Evolutionary conservation across 2,797 vertebrate species (phyloP).

Genomic region (Bovichtus variegatus): DNA sequence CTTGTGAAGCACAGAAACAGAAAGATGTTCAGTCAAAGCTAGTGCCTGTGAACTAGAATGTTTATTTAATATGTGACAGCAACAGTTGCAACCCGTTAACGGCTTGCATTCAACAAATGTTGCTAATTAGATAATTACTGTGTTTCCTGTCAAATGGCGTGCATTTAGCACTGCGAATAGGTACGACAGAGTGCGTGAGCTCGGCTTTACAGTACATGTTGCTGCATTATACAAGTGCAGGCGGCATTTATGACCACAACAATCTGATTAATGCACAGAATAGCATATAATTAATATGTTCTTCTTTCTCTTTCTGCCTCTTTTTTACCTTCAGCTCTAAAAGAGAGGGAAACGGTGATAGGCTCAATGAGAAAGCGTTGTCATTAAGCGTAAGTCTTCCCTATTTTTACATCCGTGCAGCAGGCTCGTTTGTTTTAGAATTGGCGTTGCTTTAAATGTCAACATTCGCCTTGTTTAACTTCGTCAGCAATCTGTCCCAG

Average conservation of each 20-base stretch:
- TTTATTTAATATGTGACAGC: slow-evolving; percentile 69
- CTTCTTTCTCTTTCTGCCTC: slow-evolving; percentile 28
- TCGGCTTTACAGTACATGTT: slow-evolving; percentile 34
- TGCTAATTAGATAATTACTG: slow-evolving; percentile 81
- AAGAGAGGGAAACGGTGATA: slow-evolving; percentile 27
- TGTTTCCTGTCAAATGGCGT: slow-evolving; percentile 72
- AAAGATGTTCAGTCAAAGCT: slow-evolving; percentile 41
- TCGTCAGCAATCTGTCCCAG: slow-evolving; percentile 26
- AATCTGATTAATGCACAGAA: slow-evolving; percentile 49
- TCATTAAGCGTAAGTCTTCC: slow-evolving; percentile 11
- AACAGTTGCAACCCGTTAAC: slow-evolving; percentile 61
- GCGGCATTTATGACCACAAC: slow-evolving; percentile 45
- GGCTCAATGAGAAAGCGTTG: slow-evolving; percentile 21
- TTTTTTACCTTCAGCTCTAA: slow-evolving; percentile 25
- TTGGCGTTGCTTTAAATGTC: slow-evolving; percentile 47
- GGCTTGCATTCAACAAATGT: slow-evolving; percentile 71
- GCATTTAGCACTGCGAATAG: slow-evolving; percentile 52
- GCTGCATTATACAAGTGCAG: slow-evolving; percentile 34
- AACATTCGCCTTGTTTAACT: slow-evolving; percentile 43
- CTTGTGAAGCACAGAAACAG: slow-evolving; percentile 33
- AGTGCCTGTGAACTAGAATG: slow-evolving; percentile 53
- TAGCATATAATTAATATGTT: slow-evolving; percentile 52
- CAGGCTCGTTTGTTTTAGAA: slow-evolving; percentile 40
- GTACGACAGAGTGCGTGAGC: slow-evolving; percentile 48
- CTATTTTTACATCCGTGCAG: slow-evolving; percentile 18